These are phyloP conservation scores for Gambusia yucatana DNA, from an alignment of 2,797 vertebrate species.

Conservation along the genomic window DNA sequence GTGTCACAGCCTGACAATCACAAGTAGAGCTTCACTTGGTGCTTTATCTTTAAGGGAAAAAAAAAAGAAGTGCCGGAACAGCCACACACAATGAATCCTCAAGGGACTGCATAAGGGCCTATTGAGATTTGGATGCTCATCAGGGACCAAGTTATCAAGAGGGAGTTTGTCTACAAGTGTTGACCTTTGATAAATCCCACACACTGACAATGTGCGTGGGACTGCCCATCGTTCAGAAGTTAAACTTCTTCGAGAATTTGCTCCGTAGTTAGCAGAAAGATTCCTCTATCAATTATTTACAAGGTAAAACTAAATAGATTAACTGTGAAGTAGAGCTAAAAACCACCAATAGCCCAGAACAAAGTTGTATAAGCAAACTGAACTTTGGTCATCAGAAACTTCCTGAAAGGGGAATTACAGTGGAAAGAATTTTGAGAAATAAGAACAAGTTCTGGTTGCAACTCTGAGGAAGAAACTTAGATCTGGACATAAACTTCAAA, in stretches of 20 bases:
- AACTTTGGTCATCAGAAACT: not conserved
- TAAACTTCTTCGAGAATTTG: not conserved
- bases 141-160: constrained; percentile 43
- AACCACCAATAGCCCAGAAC: not conserved
- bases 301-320: not conserved
- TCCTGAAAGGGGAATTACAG: not conserved
- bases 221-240: not conserved
- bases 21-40: constrained; percentile 67
- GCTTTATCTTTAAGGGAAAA: constrained; percentile 62
- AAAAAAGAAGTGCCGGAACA: constrained; percentile 46
- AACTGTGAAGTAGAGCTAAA: not conserved
- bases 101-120: constrained; percentile 33
- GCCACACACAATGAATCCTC: constrained; percentile 58
- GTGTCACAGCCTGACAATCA: constrained; percentile 69
- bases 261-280: not conserved
- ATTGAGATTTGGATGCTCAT: constrained; percentile 52
- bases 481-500: not conserved
- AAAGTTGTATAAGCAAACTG: not conserved
- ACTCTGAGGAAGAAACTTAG: not conserved
- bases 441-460: not conserved
- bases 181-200: constrained; percentile 32
- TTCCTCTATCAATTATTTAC: not conserved
- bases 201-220: constrained; percentile 16
- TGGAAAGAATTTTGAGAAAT: not conserved
- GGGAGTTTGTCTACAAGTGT: constrained; percentile 52